These are phyloP conservation scores for Pedionomus torquatus DNA, from an alignment of 2,113 vertebrate genomes.

Conservation along the genomic window DNA sequence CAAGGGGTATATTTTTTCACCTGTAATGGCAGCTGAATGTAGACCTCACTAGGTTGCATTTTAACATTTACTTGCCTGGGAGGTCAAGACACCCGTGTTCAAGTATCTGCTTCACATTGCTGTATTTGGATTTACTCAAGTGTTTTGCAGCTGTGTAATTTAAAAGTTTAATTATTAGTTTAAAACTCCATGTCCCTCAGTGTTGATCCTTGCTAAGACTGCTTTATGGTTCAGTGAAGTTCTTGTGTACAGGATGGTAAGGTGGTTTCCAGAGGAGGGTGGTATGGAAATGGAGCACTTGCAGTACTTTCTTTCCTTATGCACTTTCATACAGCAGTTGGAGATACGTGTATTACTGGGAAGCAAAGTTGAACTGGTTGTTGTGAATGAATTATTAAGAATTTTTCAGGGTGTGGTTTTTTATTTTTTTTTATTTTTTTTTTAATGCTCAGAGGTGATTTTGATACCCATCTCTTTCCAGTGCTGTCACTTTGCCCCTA, in stretches of 20 bases:
- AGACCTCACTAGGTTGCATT: neutral
- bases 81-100: neutral
- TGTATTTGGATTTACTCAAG: neutral
- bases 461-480: neutral
- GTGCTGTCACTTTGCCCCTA: neutral
- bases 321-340: neutral
- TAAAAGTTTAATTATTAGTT: neutral
- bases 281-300: neutral
- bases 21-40: neutral
- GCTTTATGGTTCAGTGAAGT: neutral
- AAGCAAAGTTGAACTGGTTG: neutral
- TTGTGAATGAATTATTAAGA: neutral
- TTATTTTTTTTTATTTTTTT: neutral
- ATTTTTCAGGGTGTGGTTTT: neutral
- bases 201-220: neutral
- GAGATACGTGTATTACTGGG: fast-evolving
- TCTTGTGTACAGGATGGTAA: neutral
- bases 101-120: neutral
- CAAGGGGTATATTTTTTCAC: neutral
- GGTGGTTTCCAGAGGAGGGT: neutral
- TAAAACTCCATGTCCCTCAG: neutral
- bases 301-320: neutral
- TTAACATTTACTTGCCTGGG: neutral
- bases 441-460: too few species aligned
- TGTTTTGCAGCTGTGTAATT: neutral